phyloP scores from a whole-genome alignment of 1,140 invertebrate genomes.

The Drosophila lacteicornis region DNA sequence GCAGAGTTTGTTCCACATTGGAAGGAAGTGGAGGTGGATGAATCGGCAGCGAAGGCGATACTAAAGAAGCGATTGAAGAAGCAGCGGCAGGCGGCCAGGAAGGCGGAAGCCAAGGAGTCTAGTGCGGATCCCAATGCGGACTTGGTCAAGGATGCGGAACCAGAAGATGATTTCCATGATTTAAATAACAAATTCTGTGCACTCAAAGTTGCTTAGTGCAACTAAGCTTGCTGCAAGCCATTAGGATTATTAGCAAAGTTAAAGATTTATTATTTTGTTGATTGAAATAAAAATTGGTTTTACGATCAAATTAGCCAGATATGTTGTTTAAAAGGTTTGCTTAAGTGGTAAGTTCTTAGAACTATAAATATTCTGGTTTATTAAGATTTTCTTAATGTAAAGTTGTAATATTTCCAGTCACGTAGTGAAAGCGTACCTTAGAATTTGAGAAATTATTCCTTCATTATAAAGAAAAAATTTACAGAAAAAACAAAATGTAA shows the following conservation, averaged over 20 bases:
- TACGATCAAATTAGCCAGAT: background rate
- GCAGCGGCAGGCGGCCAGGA: conserved; percentile 64
- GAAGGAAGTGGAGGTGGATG: conserved; percentile 49
- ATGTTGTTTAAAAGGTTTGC: too few relatives aligned
- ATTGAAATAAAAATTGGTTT: background rate
- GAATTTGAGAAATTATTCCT: too few relatives aligned
- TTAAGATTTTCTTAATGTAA: too few relatives aligned
- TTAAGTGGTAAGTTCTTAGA: too few relatives aligned
- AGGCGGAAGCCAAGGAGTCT: conserved; percentile 30
- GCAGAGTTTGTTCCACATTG: conserved; percentile 62
- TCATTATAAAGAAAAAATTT: too few relatives aligned
- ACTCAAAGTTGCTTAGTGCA: conserved; percentile 49
- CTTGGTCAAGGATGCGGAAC: conserved; percentile 43
- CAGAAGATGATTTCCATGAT: conserved; percentile 73
- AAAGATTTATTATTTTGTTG: background rate
- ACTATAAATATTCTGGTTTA: background rate
- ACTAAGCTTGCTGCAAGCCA: background rate
- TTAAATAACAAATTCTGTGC: conserved; percentile 84
- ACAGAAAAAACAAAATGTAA: too few relatives aligned
- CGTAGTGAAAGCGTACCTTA: background rate
- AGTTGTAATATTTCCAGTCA: background rate
- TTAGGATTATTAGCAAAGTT: background rate
- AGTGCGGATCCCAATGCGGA: conserved; percentile 62
- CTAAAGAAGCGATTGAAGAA: conserved; percentile 78
- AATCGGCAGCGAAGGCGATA: conserved; percentile 32